phyloP scores from a whole-genome alignment of 2,888 invertebrate genomes.

The Keiferia lycopersicella region DNA sequence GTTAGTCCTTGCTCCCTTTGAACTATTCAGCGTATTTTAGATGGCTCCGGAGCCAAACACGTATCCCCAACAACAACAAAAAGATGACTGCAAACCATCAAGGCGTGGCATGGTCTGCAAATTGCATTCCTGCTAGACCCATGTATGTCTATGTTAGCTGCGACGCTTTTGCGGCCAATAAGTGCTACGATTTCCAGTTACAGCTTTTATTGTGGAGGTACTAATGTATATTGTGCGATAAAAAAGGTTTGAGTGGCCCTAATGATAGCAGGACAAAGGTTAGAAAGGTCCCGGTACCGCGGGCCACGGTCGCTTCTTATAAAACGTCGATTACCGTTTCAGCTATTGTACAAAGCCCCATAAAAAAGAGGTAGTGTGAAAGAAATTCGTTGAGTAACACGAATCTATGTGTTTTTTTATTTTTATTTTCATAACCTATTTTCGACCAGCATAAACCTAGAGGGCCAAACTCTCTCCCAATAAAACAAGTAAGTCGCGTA shows the following conservation, averaged over 20 bases:
- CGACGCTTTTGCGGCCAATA: constrained; percentile 21
- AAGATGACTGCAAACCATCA: too few species aligned
- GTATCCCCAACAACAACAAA: too few species aligned
- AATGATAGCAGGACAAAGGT: constrained; percentile 61
- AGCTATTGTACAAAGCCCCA: constrained; percentile 66
- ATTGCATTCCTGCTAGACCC: too few species aligned
- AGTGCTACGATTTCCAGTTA: too few species aligned
- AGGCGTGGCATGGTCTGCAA: too few species aligned
- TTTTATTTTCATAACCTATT: too few species aligned
- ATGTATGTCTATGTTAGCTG: constrained; percentile 28
- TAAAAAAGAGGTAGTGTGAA: constrained; percentile 50
- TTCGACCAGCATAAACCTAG: too few species aligned
- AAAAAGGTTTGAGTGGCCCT: constrained; percentile 57
- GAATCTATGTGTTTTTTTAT: neutral
- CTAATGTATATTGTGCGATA: constrained; percentile 30
- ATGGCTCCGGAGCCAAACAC: too few species aligned
- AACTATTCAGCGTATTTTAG: too few species aligned
- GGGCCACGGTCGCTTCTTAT: constrained; percentile 51
- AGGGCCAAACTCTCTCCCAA: too few species aligned
- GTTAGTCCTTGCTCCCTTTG: too few species aligned
- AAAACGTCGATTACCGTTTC: constrained; percentile 66
- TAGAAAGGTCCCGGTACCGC: constrained; percentile 56
- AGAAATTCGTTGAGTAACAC: neutral
- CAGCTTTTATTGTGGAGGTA: constrained; percentile 12
- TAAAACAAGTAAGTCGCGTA: too few species aligned